These are phyloP conservation scores for Idaea biselata DNA, from an alignment of 2,888 invertebrate genomes.

Conservation along the genomic window DNA sequence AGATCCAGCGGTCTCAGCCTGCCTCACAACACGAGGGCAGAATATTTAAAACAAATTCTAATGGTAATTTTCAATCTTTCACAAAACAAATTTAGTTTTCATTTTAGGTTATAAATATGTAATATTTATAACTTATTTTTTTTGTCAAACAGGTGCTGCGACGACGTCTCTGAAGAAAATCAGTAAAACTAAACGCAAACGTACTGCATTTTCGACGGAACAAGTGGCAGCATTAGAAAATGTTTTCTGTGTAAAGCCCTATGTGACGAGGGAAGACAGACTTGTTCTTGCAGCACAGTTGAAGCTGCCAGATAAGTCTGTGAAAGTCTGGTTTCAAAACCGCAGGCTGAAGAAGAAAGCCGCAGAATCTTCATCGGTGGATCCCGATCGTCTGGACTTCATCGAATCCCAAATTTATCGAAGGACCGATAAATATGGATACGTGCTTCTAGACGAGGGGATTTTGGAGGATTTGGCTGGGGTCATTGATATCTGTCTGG, in stretches of 20 bases:
- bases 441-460: conserved; percentile 48
- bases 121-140: too few relatives aligned
- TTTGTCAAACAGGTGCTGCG: too few relatives aligned
- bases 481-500: conserved; percentile 42
- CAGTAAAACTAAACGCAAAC: conserved; percentile 75
- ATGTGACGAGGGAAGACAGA: conserved; percentile 85
- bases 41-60: not conserved
- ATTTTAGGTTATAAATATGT: not conserved
- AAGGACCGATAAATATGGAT: conserved; percentile 48
- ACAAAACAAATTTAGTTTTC: not conserved
- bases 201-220: conserved; percentile 87
- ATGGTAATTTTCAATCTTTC: not conserved
- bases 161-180: too few relatives aligned
- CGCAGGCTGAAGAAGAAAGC: conserved; percentile 84
- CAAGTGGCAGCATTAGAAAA: conserved; percentile 86
- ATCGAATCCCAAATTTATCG: conserved; percentile 47
- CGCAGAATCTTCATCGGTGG: conserved; percentile 37
- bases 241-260: conserved; percentile 84
- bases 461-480: conserved; percentile 41
- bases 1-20: not conserved
- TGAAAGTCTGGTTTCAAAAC: conserved; percentile 91
- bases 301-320: conserved; percentile 84
- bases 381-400: conserved; percentile 33
- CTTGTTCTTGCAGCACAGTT: conserved; percentile 82
- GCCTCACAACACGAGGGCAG: not conserved